phyloP scores from a whole-genome alignment of 1,140 invertebrate species.

The Heterodera carotae region DNA sequence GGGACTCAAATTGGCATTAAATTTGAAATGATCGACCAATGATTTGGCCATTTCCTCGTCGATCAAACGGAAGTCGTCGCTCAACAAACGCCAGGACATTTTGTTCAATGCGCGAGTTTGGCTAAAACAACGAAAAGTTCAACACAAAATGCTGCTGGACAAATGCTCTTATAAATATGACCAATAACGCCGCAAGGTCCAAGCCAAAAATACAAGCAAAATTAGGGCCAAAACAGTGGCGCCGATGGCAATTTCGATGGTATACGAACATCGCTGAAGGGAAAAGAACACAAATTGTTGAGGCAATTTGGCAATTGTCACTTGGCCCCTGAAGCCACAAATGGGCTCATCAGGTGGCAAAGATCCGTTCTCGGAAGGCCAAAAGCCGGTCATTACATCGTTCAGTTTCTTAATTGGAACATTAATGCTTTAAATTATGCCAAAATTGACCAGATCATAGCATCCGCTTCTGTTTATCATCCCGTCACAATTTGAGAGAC shows the following conservation, averaged over 20 bases:
- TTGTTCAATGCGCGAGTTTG: constrained; percentile 57
- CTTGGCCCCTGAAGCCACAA: constrained; percentile 54
- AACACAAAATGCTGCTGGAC: constrained; percentile 1
- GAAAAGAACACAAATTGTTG: background rate
- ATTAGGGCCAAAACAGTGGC: constrained; percentile 47
- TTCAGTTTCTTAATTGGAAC: constrained; percentile 51
- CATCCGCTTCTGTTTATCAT: constrained; percentile 58
- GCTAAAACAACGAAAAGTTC: constrained; percentile 46
- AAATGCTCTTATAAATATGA: constrained; percentile 30
- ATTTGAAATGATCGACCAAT: constrained; percentile 44
- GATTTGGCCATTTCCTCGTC: constrained; percentile 62
- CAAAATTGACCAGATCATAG: constrained; percentile 55
- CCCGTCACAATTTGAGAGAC: constrained; percentile 59
- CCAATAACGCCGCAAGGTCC: constrained; percentile 52
- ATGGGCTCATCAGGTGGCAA: constrained; percentile 60
- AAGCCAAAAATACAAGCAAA: constrained; percentile 48
- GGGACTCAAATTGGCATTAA: background rate
- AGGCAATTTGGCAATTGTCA: background rate
- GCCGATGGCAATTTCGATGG: constrained; percentile 56
- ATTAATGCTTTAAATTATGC: background rate
- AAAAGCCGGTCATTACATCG: constrained; percentile 63
- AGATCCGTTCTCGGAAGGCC: constrained; percentile 58
- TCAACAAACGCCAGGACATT: constrained; percentile 64
- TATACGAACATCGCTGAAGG: constrained; percentile 55
- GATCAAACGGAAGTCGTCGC: constrained; percentile 62